Evolutionary conservation across 2,113 vertebrate species (phyloP), one percentile per base, ranked within the genome.

Genomic region (Setophaga petechia): DNA sequence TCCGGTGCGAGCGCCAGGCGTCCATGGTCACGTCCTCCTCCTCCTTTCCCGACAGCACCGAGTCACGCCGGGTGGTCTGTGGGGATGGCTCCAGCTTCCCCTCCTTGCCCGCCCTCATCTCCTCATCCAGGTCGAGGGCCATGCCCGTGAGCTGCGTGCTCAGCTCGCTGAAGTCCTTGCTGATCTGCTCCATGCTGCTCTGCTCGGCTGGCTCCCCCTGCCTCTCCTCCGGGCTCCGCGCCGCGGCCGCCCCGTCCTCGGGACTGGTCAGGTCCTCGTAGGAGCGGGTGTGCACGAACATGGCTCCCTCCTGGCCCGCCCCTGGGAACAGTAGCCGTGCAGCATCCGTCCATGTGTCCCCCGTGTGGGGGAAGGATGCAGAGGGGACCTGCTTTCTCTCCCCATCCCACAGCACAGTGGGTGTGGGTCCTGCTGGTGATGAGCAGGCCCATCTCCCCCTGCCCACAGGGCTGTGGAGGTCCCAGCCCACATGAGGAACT

Each of bases 221-320:
- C 54, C 92, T 80, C 74, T 97, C 97, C 57, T 97, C 96, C 0
- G 96, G 94, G 62, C 83, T 97, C 77, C 63, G 96, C 1, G 57
- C 87, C 0, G 18, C 31, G 1, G 87, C 76, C 0, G 18, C 94
- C 66, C 96, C 97, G 77, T 98, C 97, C 92, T 96, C 98, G 1
- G 92, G 98, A 97, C 77, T 98, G 0, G 98, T 99, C 95, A 99
- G 97, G 97, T 99, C 99, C 94, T 99, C 99, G 1, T 99, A 99
- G 55, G 99, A 99, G 91, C 98, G 98, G 7, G 99, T 96, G 47
- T 99, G 99, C 93, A 99, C 98, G 2, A 99, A 99, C 98, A 99
- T 99, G 73, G 99, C 98, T 78, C 98, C 98, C 95, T 98, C 98
- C 97, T 99, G 99, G 86, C 98, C 98, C 0, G 99, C 99, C 71